Base-by-base conservation (phyloP, 1,140 invertebrate genomes). In the Chlorops oryzae region DNA sequence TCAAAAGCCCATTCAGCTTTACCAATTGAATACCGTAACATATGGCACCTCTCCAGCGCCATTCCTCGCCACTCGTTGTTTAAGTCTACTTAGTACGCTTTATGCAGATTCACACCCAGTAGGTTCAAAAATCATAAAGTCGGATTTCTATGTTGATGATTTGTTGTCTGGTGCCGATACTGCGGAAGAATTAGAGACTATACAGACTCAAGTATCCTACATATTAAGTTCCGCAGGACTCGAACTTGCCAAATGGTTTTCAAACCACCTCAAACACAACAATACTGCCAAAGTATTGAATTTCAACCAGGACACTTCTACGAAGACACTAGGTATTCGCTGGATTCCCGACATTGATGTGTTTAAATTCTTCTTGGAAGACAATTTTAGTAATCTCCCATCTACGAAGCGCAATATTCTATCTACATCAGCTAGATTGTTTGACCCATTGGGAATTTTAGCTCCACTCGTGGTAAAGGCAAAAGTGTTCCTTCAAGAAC, bases 1-100 rank as follows among this genome's bases (percentile, higher is more conserved):
- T 50, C 65, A 20, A 65, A 62, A 35, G 72, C 76, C 51, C 40
- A 59, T 74, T 35, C 53, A 62, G 35, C 48, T 54, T 4, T 38
- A 35, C 20, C 28, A 47, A 27, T 27, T 47, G 6, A 37, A 38
- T 18, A 47, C 46, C 6, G 34, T 47, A 13, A 47, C 46, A 20
- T 18, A 47, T 17, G 46, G 46, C 4, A 37, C 27, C n/a, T 23
- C 34, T 6, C 4, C 34, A 7, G 46, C 46, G 38, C 46, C 28
- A 17, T 47, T 28, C 38, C 46, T 47, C 22, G 46, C 46, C 10
- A 47, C 27, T 18, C n/a, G 34, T 7, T 13, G 46, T 22, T 24
- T 47, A 23, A 6, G 38, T 4, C n/a, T 37, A n/a, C 17, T 47
- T n/a, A 34, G 28, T 3, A 25, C 25, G 4, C 5, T 45, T 5